Conservation (phyloP, 1,140 invertebrate genomes). For the Penaeus vannamei region DNA sequence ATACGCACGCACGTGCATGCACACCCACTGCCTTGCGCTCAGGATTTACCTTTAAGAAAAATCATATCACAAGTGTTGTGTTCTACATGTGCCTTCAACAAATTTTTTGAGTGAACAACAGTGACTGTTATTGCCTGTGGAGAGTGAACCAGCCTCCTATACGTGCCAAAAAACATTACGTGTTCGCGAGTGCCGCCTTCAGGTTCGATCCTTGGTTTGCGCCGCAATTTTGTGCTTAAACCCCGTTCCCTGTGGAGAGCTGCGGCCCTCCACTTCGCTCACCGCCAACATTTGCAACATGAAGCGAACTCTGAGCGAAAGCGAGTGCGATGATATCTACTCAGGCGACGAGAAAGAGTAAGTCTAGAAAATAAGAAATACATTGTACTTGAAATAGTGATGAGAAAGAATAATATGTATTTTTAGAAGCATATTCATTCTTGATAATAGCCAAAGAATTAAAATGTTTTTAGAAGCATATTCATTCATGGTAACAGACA, state of each 20-base stretch:
- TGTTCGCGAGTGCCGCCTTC: too few species aligned
- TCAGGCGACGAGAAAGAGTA: slow-evolving; percentile 74
- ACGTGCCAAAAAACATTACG: too few species aligned
- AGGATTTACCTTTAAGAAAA: slow-evolving; percentile 32
- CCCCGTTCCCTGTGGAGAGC: too few species aligned
- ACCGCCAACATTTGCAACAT: slow-evolving; percentile 68
- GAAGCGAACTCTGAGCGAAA: slow-evolving; percentile 73
- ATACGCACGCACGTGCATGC: slow-evolving; percentile 61
- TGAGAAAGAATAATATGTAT: not conserved
- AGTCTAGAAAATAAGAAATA: slow-evolving; percentile 53
- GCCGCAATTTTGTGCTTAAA: too few species aligned
- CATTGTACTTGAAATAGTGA: not conserved
- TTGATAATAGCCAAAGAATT: too few species aligned
- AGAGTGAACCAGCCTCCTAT: too few species aligned
- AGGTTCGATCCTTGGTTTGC: too few species aligned
- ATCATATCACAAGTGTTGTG: not conserved
- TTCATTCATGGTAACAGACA: too few species aligned
- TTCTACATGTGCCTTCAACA: not conserved
- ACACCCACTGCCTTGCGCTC: slow-evolving; percentile 47
- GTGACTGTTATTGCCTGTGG: too few species aligned
- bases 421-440: not conserved
- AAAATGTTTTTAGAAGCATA: too few species aligned
- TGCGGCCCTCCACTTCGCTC: not conserved
- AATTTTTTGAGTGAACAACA: too few species aligned
- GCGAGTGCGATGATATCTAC: slow-evolving; percentile 72